Percentiles rank a stretch among this genome's conserved stretches.
These are phyloP conservation scores for Drosophila kikkawai DNA, from an alignment of 1,140 invertebrate genomes.

Conservation along the genomic window DNA sequence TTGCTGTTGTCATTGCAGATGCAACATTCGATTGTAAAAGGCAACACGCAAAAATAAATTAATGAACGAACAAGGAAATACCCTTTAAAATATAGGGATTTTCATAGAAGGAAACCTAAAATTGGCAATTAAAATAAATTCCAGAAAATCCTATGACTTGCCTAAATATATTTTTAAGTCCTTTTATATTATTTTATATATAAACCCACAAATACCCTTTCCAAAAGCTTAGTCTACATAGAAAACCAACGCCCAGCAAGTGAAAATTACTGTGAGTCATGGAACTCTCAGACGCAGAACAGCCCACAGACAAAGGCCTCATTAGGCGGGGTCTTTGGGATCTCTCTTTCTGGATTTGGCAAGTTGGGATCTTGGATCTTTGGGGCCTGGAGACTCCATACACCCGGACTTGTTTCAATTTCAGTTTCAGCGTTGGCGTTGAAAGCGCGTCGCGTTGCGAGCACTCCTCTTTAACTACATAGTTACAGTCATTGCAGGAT, in stretches of 20 bases:
- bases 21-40: slow-evolving; percentile 63
- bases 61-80: not conserved
- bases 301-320: slow-evolving; percentile 75
- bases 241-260: slow-evolving; percentile 45
- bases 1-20: slow-evolving; percentile 74
- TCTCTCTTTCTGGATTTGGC: slow-evolving; percentile 11
- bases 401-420: slow-evolving; percentile 67
- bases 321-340: slow-evolving; percentile 67
- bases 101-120: not conserved
- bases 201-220: not conserved
- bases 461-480: slow-evolving; percentile 79
- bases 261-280: slow-evolving; percentile 75
- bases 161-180: no score
- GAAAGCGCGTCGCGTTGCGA: slow-evolving; percentile 65
- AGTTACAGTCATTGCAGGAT: slow-evolving; percentile 72
- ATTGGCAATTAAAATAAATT: not conserved
- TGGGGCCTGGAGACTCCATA: not conserved
- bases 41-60: slow-evolving; percentile 56
- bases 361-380: slow-evolving; percentile 15
- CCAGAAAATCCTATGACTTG: not conserved
- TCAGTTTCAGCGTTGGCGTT: slow-evolving; percentile 80
- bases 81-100: not conserved
- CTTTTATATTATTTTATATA: not conserved
- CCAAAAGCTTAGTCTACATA: not conserved
- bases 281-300: slow-evolving; percentile 21